These are phyloP conservation scores for Pristionchus japonicus DNA, from an alignment of 2,888 invertebrate species.

Conservation along the genomic window DNA sequence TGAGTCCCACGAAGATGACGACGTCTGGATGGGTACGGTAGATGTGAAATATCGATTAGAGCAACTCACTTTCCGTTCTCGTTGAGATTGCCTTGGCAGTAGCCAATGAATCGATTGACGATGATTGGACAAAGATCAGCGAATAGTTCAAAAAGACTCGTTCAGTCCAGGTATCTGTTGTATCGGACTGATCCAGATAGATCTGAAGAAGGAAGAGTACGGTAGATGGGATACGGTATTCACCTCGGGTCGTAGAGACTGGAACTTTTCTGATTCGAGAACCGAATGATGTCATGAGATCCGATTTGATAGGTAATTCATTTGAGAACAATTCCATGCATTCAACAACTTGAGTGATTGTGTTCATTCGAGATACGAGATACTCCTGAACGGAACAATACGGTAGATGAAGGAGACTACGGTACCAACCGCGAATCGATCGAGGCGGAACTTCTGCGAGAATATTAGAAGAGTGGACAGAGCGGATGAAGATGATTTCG, in stretches of 20 bases:
- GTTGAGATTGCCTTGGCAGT: slow-evolving; percentile 1
- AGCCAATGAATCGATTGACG: slow-evolving; percentile 14
- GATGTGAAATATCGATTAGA: background rate
- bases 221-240: background rate
- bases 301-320: background rate
- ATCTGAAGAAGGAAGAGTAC: too few species aligned
- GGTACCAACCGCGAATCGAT: slow-evolving; percentile 23
- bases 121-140: slow-evolving; percentile 31
- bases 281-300: background rate
- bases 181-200: background rate
- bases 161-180: slow-evolving; percentile 5
- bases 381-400: slow-evolving; percentile 31
- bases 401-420: too few species aligned
- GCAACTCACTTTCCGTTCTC: slow-evolving; percentile 30
- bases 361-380: slow-evolving; percentile 16
- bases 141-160: slow-evolving; percentile 38
- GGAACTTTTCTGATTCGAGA: background rate
- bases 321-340: background rate
- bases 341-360: background rate
- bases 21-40: slow-evolving; percentile 18
- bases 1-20: slow-evolving; percentile 39
- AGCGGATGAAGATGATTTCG: background rate
- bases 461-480: slow-evolving; percentile 28
- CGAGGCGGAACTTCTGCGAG: slow-evolving; percentile 15
- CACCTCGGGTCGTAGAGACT: background rate